Percentiles rank a stretch among this genome's conserved stretches.
Conservation (phyloP, 2,888 invertebrate species). For the Caenorhabditis sp. region DNA sequence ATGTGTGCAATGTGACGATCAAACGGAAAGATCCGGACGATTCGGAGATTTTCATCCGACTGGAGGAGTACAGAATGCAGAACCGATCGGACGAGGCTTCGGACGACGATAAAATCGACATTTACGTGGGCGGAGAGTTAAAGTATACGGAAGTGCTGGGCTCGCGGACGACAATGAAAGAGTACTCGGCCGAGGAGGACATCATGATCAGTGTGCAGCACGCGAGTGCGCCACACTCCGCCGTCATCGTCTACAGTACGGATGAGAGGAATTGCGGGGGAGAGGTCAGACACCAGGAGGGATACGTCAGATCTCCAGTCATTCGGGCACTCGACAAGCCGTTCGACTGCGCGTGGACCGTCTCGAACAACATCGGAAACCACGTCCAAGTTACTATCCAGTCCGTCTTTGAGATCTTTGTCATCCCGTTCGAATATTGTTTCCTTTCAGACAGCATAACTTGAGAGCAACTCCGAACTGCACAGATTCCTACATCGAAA, state of each 20-base stretch:
- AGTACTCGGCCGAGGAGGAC: constrained; percentile 23
- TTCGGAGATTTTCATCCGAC: constrained; percentile 26
- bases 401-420: constrained; percentile 8
- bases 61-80: constrained; percentile 35
- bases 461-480: constrained; percentile 50
- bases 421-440: background rate
- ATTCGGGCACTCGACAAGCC: constrained; percentile 21
- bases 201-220: constrained; percentile 41
- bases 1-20: constrained; percentile 58
- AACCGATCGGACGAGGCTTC: constrained; percentile 19
- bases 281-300: constrained; percentile 40
- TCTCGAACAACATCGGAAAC: constrained; percentile 45
- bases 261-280: constrained; percentile 55
- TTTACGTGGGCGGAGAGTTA: constrained; percentile 31
- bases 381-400: constrained; percentile 4
- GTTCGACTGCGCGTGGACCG: constrained; percentile 44
- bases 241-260: constrained; percentile 34
- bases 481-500: constrained; percentile 72
- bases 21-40: constrained; percentile 52
- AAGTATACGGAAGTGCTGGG: constrained; percentile 45
- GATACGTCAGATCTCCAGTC: constrained; percentile 29
- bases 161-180: constrained; percentile 42
- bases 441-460: constrained; percentile 32
- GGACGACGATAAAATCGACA: constrained; percentile 37
- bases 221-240: constrained; percentile 38